Evolutionary conservation across 1,140 invertebrate species (phyloP).

Genomic region (Rhagoletis pomonella): DNA sequence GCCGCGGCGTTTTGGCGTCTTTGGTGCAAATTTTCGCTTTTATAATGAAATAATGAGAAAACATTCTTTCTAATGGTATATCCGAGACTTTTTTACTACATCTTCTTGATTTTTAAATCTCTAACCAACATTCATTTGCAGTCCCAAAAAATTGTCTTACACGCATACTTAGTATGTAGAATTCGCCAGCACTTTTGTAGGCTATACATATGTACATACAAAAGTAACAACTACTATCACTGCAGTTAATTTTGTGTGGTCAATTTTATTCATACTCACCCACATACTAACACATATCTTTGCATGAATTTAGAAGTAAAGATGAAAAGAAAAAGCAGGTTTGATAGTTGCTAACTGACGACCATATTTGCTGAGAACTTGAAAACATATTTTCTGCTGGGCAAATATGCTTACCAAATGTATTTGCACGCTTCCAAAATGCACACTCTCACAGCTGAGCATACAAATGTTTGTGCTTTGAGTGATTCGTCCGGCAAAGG

Average conservation of each 20-base stretch:
- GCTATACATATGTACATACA: not conserved
- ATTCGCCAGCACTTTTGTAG: not conserved
- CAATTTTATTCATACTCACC: not conserved
- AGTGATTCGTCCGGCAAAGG: not conserved
- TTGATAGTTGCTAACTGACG: not conserved
- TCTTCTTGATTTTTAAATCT: too few species aligned
- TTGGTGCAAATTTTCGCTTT: too few species aligned
- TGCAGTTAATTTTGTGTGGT: not conserved
- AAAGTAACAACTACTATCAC: not conserved
- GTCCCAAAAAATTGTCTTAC: not conserved
- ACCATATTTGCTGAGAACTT: constrained; percentile 43
- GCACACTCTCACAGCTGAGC: not conserved
- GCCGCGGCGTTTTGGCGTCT: too few species aligned
- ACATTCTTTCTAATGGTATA: too few species aligned
- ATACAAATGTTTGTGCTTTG: not conserved
- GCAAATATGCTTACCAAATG: constrained; percentile 42
- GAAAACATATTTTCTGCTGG: constrained; percentile 7
- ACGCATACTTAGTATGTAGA: not conserved
- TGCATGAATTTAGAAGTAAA: not conserved
- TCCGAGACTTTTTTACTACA: too few species aligned
- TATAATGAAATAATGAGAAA: too few species aligned
- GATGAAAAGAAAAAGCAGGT: not conserved
- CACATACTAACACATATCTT: not conserved
- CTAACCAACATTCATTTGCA: too few species aligned
- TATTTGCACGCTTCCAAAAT: not conserved